A percentile compares a stretch with the other conserved stretches of the same genome.
These are phyloP conservation scores for Gyrodactylus bullatarudis DNA, from an alignment of 1,140 invertebrate species.

Conservation along the genomic window DNA sequence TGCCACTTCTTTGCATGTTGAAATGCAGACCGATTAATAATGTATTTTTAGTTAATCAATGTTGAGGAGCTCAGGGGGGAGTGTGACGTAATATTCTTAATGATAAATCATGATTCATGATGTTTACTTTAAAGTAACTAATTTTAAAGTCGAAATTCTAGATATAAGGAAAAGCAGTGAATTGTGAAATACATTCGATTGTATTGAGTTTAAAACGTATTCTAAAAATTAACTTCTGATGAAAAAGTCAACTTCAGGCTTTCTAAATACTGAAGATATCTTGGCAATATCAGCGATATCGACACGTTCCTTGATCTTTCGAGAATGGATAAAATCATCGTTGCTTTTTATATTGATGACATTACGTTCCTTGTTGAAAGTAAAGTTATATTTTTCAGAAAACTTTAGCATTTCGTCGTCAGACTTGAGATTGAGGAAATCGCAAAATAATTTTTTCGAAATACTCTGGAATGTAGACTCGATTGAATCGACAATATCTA, in stretches of 20 bases:
- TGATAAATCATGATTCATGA: not conserved
- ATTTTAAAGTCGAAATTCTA: not conserved
- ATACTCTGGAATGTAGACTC: not conserved
- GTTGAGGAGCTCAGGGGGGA: no score
- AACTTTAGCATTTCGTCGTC: not conserved
- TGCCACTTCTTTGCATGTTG: no score
- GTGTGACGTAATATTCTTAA: not conserved
- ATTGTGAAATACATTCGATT: no score
- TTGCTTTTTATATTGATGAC: not conserved
- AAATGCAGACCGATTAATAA: no score
- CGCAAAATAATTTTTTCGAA: not conserved
- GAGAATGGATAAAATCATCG: not conserved
- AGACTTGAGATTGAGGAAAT: not conserved
- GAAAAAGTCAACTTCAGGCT: not conserved
- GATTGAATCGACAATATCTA: not conserved
- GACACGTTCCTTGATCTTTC: not conserved
- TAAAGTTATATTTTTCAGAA: not conserved
- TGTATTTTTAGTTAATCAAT: no score
- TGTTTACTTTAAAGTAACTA: not conserved
- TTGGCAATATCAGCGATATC: not conserved
- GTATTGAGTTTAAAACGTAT: no score
- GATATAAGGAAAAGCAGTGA: no score
- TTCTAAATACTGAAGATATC: not conserved
- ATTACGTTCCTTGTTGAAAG: not conserved
- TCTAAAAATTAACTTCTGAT: no score